phyloP scores from a whole-genome alignment of 2,113 vertebrate species.

The Halcyon senegalensis region DNA sequence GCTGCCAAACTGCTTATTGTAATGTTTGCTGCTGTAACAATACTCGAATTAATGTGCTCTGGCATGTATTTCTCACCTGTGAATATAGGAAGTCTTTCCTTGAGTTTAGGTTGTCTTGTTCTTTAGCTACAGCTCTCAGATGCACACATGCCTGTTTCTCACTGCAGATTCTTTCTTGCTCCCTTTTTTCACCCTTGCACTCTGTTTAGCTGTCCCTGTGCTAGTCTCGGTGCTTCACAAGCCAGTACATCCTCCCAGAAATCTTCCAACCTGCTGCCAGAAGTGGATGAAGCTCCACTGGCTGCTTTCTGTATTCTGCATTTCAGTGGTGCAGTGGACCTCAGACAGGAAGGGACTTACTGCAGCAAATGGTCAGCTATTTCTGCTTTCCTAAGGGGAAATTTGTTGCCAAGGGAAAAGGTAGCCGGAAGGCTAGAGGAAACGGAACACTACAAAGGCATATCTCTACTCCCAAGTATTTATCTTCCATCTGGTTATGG shows the following conservation, averaged over 20 bases:
- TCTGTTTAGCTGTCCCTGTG: accelerated
- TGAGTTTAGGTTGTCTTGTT: not conserved
- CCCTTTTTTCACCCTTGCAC: not conserved
- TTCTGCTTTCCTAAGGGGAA: not conserved
- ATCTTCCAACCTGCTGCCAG: not conserved
- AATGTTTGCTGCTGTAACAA: not conserved
- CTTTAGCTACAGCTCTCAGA: not conserved
- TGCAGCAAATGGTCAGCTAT: not conserved
- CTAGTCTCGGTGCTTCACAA: not conserved
- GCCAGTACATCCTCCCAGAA: not conserved
- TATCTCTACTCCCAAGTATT: not conserved
- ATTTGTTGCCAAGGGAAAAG: not conserved
- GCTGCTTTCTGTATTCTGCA: accelerated
- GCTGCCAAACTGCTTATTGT: not conserved
- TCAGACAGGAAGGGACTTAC: not conserved
- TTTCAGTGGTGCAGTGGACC: not conserved
- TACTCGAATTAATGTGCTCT: not conserved
- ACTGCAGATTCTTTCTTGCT: not conserved
- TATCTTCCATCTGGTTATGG: not conserved
- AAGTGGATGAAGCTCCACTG: not conserved
- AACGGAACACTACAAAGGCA: not conserved
- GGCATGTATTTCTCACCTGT: not conserved
- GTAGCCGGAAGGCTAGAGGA: not conserved
- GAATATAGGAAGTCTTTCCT: not conserved
- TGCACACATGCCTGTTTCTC: accelerated